A percentile compares a stretch with the other conserved stretches of the same genome.
Conservation (phyloP, 2,888 invertebrate species). For the Drosophila barbarae region DNA sequence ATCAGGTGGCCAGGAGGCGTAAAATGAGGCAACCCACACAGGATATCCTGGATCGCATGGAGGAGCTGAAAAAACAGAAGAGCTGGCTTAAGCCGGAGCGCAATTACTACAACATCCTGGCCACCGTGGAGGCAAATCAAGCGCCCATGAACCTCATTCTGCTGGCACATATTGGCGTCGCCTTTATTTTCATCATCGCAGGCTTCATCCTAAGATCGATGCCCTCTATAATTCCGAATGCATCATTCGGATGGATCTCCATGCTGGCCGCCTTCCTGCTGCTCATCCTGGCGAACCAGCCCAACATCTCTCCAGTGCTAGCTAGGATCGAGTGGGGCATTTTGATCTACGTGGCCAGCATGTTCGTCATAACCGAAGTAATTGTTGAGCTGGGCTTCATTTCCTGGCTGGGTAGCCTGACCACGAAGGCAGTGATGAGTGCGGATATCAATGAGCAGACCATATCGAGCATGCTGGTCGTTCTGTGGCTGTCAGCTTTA, state of each 20-base stretch:
- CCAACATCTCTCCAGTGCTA: neutral
- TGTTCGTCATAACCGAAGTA: slow-evolving; percentile 12
- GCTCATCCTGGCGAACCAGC: slow-evolving; percentile 8
- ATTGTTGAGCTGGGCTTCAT: slow-evolving; percentile 3
- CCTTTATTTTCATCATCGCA: neutral
- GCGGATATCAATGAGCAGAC: neutral
- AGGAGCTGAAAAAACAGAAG: neutral
- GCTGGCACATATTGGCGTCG: neutral
- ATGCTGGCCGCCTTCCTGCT: slow-evolving; percentile 14
- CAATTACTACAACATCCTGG: slow-evolving; percentile 3
- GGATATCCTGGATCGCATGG: neutral
- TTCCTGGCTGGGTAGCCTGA: neutral
- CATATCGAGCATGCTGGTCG: neutral
- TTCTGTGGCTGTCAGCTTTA: slow-evolving; percentile 1
- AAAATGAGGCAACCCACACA: neutral
- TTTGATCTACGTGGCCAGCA: neutral
- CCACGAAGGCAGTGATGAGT: rapidly evolving
- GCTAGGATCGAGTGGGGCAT: neutral
- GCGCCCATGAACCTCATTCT: neutral
- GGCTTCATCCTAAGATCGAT: neutral
- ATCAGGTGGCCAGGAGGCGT: neutral
- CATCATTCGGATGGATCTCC: slow-evolving; percentile 13
- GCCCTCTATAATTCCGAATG: neutral
- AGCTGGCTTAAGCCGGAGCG: neutral
- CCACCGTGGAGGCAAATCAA: slow-evolving; percentile 1